phyloP scores from a whole-genome alignment of 2,888 invertebrate genomes.

The Trichacis sp. region DNA sequence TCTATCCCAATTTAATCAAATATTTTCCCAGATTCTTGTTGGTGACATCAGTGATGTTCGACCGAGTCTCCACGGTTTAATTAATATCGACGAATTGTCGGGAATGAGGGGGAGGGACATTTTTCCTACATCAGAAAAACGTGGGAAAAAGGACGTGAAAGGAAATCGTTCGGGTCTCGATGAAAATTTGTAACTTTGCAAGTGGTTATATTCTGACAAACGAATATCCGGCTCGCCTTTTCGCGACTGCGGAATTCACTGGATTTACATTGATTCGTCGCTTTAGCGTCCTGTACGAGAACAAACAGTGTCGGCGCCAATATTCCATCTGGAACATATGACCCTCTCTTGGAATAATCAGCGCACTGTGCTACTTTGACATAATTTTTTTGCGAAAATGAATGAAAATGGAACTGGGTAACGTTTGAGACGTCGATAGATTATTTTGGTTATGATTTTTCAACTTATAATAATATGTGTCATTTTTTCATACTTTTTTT shows the following conservation, averaged over 20 bases:
- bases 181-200: conserved; percentile 36
- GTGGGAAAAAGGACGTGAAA: too few relatives aligned
- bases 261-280: conserved; percentile 41
- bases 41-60: background rate
- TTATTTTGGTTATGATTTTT: too few relatives aligned
- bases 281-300: conserved; percentile 19
- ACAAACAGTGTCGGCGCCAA: conserved; percentile 23
- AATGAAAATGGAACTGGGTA: background rate
- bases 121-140: background rate
- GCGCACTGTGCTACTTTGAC: background rate
- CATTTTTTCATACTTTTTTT: too few relatives aligned
- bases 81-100: background rate
- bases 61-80: background rate
- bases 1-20: background rate
- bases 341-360: conserved; percentile 5
- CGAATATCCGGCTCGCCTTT: conserved; percentile 26
- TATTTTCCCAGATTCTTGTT: background rate
- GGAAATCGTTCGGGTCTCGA: conserved; percentile 7
- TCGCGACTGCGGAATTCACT: conserved; percentile 29
- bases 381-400: too few relatives aligned
- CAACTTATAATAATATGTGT: too few relatives aligned
- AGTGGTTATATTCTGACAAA: conserved; percentile 23
- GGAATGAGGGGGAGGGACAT: background rate
- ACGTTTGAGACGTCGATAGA: too few relatives aligned
- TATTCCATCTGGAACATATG: conserved; percentile 3